Conservation (phyloP, 2,797 vertebrate genomes). For the Girardinus metallicus region DNA sequence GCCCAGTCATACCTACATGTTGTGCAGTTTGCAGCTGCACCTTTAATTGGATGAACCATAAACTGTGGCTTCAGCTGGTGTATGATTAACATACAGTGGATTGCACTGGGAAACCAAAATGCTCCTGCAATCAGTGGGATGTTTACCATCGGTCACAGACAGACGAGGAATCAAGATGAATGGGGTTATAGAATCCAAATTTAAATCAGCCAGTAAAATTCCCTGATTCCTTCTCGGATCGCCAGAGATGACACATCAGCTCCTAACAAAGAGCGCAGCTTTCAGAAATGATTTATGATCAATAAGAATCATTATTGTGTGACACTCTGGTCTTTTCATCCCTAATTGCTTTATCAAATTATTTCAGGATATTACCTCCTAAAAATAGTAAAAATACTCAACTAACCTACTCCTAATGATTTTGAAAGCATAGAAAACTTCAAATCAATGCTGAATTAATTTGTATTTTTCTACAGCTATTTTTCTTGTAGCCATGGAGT, state of each 20-base stretch:
- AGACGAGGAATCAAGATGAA: not conserved
- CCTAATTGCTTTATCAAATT: not conserved
- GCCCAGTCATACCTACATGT: not conserved
- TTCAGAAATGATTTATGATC: not conserved
- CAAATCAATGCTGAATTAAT: not conserved
- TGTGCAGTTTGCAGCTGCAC: not conserved
- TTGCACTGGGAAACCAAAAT: not conserved
- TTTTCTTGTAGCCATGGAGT: not conserved
- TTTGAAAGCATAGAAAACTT: not conserved
- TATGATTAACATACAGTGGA: not conserved
- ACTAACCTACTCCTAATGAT: not conserved
- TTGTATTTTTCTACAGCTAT: not conserved
- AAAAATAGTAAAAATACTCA: not conserved
- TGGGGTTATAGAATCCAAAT: not conserved
- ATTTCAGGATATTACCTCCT: not conserved
- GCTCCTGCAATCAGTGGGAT: not conserved
- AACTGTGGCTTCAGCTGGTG: not conserved
- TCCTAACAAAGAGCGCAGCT: not conserved
- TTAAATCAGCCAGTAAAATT: not conserved
- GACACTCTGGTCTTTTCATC: not conserved
- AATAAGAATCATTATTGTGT: not conserved
- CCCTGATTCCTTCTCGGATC: not conserved
- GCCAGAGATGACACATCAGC: not conserved
- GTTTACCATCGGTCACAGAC: not conserved
- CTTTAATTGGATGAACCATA: not conserved